A percentile compares a stretch with the other conserved stretches of the same genome.
Conservation (phyloP, 2,113 vertebrate genomes). For the Picathartes gymnocephalus region DNA sequence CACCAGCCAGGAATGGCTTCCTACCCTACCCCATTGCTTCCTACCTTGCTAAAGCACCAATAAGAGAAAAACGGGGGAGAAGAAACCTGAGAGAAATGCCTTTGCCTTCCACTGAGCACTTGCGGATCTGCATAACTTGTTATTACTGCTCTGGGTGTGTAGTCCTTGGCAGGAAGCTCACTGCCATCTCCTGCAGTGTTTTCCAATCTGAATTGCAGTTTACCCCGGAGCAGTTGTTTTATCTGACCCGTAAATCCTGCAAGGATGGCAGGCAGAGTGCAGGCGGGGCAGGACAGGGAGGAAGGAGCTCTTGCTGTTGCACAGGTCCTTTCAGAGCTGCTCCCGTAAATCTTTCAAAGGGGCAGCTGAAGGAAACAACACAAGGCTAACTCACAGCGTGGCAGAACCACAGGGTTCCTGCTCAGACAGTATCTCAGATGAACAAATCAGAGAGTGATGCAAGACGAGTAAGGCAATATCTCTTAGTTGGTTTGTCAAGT, state of each 20-base stretch:
- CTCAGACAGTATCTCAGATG: neutral
- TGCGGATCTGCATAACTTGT: neutral
- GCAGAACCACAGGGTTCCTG: neutral
- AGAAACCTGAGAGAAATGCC: neutral
- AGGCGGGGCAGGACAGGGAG: neutral
- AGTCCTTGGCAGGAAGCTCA: conserved; percentile 2
- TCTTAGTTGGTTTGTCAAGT: neutral
- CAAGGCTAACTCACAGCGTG: neutral
- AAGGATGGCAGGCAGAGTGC: neutral
- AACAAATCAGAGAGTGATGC: neutral
- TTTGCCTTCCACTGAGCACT: neutral
- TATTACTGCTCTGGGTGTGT: neutral
- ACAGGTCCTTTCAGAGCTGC: neutral
- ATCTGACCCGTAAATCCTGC: neutral
- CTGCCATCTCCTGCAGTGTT: neutral
- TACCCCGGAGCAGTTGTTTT: neutral
- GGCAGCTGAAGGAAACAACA: neutral
- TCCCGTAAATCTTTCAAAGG: neutral
- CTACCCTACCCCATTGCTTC: accelerated
- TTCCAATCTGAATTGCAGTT: neutral
- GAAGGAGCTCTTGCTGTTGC: neutral
- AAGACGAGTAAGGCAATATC: neutral
- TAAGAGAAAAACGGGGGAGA: neutral
- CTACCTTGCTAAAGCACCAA: neutral
- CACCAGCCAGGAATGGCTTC: neutral